A percentile compares a stretch with the other conserved stretches of the same genome.
Evolutionary conservation across 2,888 invertebrate genomes (phyloP).

Genomic region (Sarcophaga subvicina): DNA sequence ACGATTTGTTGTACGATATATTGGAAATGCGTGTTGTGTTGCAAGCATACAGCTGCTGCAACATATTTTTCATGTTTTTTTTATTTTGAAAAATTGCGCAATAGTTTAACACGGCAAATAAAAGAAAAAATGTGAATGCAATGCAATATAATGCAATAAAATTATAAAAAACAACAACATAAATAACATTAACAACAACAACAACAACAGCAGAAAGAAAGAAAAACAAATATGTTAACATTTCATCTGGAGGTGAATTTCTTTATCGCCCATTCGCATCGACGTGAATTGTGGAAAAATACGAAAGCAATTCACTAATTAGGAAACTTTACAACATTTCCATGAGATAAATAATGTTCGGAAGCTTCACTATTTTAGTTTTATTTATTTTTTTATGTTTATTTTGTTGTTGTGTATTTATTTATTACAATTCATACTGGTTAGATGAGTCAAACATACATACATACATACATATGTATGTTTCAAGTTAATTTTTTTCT

Average conservation of each 20-base stretch:
- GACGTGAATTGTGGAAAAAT: slow-evolving; percentile 15
- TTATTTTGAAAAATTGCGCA: slow-evolving; percentile 31
- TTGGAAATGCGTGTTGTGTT: slow-evolving; percentile 22
- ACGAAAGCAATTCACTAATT: slow-evolving; percentile 29
- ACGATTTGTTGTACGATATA: slow-evolving; percentile 5
- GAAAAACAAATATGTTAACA: background rate
- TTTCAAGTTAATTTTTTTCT: background rate
- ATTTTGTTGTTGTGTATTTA: background rate
- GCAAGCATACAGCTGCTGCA: slow-evolving; percentile 3
- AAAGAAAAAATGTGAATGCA: slow-evolving; percentile 24
- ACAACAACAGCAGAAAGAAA: background rate
- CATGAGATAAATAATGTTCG: background rate
- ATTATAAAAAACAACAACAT: background rate
- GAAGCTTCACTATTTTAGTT: background rate
- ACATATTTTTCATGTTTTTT: background rate
- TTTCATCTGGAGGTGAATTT: background rate
- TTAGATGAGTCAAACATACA: background rate
- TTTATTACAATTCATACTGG: background rate
- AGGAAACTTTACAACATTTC: slow-evolving; percentile 13
- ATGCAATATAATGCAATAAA: slow-evolving; percentile 25
- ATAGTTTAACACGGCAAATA: slow-evolving; percentile 8
- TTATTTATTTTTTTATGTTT: background rate
- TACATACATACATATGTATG: background rate
- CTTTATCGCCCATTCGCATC: background rate
- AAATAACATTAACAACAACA: background rate